A percentile compares a stretch with the other conserved stretches of the same genome.
Evolutionary conservation across 2,888 invertebrate genomes (phyloP).

Genomic region (Aphodius granarius): DNA sequence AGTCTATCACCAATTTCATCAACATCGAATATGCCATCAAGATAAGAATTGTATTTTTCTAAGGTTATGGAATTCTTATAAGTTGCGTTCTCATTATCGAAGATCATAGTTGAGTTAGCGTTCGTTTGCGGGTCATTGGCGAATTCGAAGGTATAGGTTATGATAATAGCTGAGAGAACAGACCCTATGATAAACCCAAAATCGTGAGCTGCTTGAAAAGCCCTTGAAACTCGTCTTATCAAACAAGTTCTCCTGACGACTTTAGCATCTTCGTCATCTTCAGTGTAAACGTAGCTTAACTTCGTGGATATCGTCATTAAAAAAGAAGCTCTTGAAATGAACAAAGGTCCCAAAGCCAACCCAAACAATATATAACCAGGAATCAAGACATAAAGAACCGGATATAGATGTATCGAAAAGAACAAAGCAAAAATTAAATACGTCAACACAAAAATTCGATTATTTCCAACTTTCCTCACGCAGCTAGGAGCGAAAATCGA

Average conservation of each 20-base stretch:
- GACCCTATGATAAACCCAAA: conserved; percentile 61
- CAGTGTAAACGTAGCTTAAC: conserved; percentile 52
- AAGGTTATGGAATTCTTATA: conserved; percentile 8
- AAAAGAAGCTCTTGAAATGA: conserved; percentile 48
- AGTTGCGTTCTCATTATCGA: conserved; percentile 7
- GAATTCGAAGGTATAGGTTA: conserved; percentile 42
- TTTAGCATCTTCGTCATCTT: conserved; percentile 52
- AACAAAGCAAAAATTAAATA: conserved; percentile 62
- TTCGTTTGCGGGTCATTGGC: neutral
- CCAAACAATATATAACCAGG: conserved; percentile 62
- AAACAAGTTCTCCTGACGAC: conserved; percentile 46
- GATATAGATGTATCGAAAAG: conserved; percentile 63
- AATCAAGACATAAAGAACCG: conserved; percentile 57
- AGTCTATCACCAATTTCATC: conserved; percentile 59
- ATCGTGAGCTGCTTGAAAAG: conserved; percentile 61
- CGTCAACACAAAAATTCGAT: conserved; percentile 54
- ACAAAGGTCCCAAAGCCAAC: conserved; percentile 55
- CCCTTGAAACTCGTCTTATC: conserved; percentile 57
- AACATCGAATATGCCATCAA: conserved; percentile 58
- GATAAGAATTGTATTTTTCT: conserved; percentile 34
- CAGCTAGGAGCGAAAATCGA: conserved; percentile 58
- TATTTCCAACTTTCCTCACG: conserved; percentile 58
- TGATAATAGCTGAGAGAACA: conserved; percentile 54
- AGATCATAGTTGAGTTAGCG: neutral
- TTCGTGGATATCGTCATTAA: conserved; percentile 54